Percentiles rank a stretch among this genome's conserved stretches.
Conservation (phyloP, 92 coral and sea anemone species). For the Phenganax stokvisi region DNA sequence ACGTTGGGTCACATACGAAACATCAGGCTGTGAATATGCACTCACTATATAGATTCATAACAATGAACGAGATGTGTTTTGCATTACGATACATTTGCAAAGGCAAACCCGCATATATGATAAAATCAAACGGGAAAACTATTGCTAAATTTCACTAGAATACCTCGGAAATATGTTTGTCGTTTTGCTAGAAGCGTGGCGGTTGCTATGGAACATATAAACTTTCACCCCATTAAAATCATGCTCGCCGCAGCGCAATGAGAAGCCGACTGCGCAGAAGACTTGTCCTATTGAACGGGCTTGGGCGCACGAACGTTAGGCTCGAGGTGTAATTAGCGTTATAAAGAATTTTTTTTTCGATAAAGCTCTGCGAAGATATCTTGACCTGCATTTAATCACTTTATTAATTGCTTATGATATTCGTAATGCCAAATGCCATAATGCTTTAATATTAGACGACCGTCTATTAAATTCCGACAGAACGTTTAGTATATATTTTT, state of each 20-base stretch:
- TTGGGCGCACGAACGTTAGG: too few relatives aligned
- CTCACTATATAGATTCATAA: not conserved
- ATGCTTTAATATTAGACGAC: too few relatives aligned
- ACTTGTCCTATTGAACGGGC: not conserved
- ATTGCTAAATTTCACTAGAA: constrained; percentile 9
- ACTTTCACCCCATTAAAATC: not conserved
- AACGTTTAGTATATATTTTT: too few relatives aligned
- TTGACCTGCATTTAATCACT: too few relatives aligned
- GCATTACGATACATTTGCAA: not conserved
- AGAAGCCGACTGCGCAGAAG: not conserved
- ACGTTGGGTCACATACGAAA: not conserved
- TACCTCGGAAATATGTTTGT: not conserved
- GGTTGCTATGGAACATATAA: constrained; percentile 24
- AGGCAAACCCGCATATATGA: not conserved
- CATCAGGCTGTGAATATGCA: not conserved
- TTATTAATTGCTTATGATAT: too few relatives aligned
- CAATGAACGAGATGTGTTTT: not conserved
- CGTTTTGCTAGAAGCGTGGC: constrained; percentile 24
- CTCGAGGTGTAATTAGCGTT: too few relatives aligned
- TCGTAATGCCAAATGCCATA: too few relatives aligned
- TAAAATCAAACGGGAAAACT: constrained; percentile 1
- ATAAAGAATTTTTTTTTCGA: too few relatives aligned
- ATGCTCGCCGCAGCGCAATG: not conserved
- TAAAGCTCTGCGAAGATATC: too few relatives aligned
- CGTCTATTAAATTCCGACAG: too few relatives aligned